Conservation (phyloP, 2,888 invertebrate genomes). For the Mystacides longicornis region DNA sequence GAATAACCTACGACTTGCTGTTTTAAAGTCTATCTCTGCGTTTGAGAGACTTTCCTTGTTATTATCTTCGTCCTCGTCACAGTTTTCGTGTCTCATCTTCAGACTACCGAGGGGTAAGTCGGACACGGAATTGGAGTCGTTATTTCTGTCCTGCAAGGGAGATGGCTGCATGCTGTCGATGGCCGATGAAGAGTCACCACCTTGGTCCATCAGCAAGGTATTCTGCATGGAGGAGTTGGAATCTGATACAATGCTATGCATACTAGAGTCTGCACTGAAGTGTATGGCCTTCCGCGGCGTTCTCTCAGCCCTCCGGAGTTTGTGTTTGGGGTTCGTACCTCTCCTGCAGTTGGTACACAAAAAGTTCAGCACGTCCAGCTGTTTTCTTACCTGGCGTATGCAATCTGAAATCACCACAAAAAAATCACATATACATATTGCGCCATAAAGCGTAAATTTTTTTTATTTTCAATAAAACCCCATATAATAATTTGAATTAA, state of each 20-base stretch:
- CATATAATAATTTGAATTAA: no score
- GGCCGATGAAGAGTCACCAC: slow-evolving; percentile 11
- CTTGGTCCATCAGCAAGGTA: slow-evolving; percentile 8
- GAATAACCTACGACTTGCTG: slow-evolving; percentile 11
- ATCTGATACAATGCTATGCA: slow-evolving; percentile 13
- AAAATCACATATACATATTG: no score
- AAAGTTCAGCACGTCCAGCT: slow-evolving; percentile 44
- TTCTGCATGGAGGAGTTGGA: slow-evolving; percentile 14
- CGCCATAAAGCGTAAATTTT: no score
- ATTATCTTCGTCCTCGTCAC: slow-evolving; percentile 3
- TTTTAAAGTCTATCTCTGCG: slow-evolving; percentile 9
- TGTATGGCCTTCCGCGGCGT: slow-evolving; percentile 23
- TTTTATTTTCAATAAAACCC: no score
- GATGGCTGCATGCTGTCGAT: slow-evolving; percentile 5
- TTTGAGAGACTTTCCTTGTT: not conserved
- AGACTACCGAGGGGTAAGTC: slow-evolving; percentile 4
- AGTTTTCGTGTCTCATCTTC: not conserved
- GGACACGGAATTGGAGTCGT: slow-evolving; percentile 12
- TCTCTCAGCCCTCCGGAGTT: slow-evolving; percentile 26
- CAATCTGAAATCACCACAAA: slow-evolving; percentile 36
- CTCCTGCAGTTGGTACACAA: slow-evolving; percentile 47
- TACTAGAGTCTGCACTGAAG: slow-evolving; percentile 16
- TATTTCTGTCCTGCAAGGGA: slow-evolving; percentile 7
- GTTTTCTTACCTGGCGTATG: slow-evolving; percentile 42
- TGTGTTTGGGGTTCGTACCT: slow-evolving; percentile 33